Evolutionary conservation across 2,888 invertebrate species (phyloP), one percentile per base, ranked within the genome.

Genomic region (Bellardia pandia): DNA sequence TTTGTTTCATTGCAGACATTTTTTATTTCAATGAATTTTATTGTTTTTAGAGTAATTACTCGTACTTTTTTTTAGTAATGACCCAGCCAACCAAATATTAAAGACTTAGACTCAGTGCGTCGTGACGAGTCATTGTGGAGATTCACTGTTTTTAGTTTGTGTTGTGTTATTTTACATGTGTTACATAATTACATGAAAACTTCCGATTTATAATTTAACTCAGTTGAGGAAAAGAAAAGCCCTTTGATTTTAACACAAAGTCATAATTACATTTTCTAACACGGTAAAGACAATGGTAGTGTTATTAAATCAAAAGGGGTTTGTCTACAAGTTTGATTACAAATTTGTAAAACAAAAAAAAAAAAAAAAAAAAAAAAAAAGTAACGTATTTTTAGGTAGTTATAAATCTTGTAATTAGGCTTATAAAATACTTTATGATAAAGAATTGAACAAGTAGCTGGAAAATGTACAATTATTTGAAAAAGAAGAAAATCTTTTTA

Each of bases 101-200:
- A n/a, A 13, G 30, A 23, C 23, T 0, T 8, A 64, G 56, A 66
- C 40, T 40, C 30, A 13, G 1, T 40, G 68, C 1, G 5, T 53
- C 51, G 51, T n/a, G 53, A 37, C 37, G 37, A 37, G 37, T 37
- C 37, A 37, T 37, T 37, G 42, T 66, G 7, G 42, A 56, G 66
- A 68, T 48, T 60, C 23, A 33, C 13, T 37, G 42, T 11, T 16
- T 77, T 33, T 33, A 1, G 3, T 3, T 33, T 33, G 3, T 33
- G 5, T 33, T 33, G 3, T 33, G 33, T 33, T 37, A 6, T 56
- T 1, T 76, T 76, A 75, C 80, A 77, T 64, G 68, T 60, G 69
- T 71, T 85, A n/a, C n/a, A n/a, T n/a, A 77, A 77, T 76, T 81
- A 74, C 14, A 58, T 72, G 76, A 56, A 64, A 71, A 81, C 80